Conservation (phyloP, 2,888 invertebrate genomes). For the Heliconius aoede region DNA sequence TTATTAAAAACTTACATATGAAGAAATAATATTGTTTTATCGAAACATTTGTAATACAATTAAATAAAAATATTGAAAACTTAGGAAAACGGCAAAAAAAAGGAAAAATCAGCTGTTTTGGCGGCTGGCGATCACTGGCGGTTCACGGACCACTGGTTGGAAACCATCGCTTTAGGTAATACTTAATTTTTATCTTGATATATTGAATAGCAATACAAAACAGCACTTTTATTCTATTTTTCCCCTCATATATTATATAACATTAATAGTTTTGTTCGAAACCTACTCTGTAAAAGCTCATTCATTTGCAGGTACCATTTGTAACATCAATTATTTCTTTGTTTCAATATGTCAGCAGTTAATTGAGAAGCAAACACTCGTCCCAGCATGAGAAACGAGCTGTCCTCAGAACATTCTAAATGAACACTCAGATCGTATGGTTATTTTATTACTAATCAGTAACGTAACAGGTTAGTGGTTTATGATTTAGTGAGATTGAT, state of each 20-base stretch:
- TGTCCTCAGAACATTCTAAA: constrained; percentile 67
- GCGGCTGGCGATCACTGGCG: too few species aligned
- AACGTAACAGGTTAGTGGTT: constrained; percentile 59
- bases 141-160: too few species aligned
- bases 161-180: neutral
- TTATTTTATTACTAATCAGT: constrained; percentile 68
- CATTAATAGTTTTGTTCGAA: neutral
- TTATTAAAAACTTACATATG: too few species aligned
- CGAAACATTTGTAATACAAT: too few species aligned
- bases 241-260: too few species aligned
- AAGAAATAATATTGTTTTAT: too few species aligned
- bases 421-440: constrained; percentile 70
- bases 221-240: too few species aligned
- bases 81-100: too few species aligned
- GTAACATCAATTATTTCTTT: constrained; percentile 82
- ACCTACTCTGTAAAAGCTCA: constrained; percentile 50
- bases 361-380: constrained; percentile 83
- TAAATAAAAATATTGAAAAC: too few species aligned
- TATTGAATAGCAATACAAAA: too few species aligned
- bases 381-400: constrained; percentile 76
- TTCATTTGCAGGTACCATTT: constrained; percentile 78
- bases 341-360: constrained; percentile 78
- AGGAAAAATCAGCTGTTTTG: too few species aligned
- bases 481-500: constrained; percentile 46
- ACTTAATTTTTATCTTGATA: neutral